A percentile compares a stretch with the other conserved stretches of the same genome.
These are phyloP conservation scores for Ardeotis arabs DNA, from an alignment of 2,113 vertebrate species.

Conservation along the genomic window DNA sequence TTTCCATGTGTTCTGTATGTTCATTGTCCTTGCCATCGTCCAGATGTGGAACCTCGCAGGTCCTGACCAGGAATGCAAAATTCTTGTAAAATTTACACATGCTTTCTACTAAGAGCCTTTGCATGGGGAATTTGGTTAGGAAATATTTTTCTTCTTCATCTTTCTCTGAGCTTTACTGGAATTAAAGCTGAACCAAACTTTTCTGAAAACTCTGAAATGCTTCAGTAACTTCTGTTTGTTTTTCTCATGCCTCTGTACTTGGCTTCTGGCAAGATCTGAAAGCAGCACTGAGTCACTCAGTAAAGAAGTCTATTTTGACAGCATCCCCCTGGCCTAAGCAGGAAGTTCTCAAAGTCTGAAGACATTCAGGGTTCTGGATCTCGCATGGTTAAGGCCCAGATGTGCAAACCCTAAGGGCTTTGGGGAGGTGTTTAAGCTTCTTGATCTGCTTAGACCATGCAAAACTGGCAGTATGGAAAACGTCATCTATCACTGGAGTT, in stretches of 20 bases:
- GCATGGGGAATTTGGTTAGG: constrained; percentile 27
- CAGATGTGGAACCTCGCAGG: not conserved
- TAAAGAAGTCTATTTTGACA: constrained; percentile 64
- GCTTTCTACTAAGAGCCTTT: constrained; percentile 2
- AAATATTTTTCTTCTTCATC: constrained; percentile 36
- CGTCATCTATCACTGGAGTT: not conserved
- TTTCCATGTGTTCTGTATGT: not conserved
- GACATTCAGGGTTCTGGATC: not conserved
- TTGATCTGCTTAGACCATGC: not conserved
- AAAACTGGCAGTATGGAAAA: not conserved
- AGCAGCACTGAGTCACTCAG: constrained; percentile 57
- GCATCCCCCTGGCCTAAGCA: constrained; percentile 1
- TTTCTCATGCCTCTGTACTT: constrained; percentile 53
- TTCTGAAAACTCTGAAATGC: constrained; percentile 63
- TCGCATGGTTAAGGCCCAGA: not conserved
- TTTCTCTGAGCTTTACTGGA: constrained; percentile 46
- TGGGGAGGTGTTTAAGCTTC: not conserved
- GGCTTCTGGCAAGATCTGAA: constrained; percentile 55
- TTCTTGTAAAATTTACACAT: not conserved
- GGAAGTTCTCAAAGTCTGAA: constrained; percentile 28
- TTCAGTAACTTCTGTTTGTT: constrained; percentile 63
- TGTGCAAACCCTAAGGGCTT: not conserved
- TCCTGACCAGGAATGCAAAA: not conserved
- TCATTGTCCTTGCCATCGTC: not conserved
- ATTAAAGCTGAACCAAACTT: constrained; percentile 52